Evolutionary conservation across 2,113 vertebrate species (phyloP).

Genomic region (Pseudorhombus dupliciocellatus): DNA sequence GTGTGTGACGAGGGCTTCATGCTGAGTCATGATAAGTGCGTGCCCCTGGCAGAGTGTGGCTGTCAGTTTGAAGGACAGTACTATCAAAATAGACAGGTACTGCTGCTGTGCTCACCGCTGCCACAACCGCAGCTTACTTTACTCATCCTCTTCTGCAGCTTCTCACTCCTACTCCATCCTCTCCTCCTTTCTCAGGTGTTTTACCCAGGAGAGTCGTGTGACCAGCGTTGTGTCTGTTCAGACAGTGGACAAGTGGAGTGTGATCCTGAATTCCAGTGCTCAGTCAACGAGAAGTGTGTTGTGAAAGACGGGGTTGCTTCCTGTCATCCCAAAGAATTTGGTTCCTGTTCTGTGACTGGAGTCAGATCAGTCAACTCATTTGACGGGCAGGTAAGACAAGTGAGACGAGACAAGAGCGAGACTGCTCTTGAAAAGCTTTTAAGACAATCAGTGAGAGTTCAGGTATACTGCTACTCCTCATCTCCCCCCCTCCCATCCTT

Average conservation of each 20-base stretch:
- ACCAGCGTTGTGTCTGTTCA: constrained; percentile 28
- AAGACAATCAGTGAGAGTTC: neutral
- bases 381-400: constrained; percentile 30
- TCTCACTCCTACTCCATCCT: no score
- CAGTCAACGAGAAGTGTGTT: constrained; percentile 22
- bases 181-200: constrained; percentile 29
- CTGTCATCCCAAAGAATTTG: constrained; percentile 1
- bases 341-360: constrained; percentile 39
- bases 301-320: neutral
- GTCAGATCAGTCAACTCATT: constrained; percentile 9
- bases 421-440: neutral
- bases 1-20: constrained; percentile 38
- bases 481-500: neutral
- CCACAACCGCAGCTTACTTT: neutral
- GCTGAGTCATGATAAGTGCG: constrained; percentile 39
- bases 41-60: constrained; percentile 38
- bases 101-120: neutral
- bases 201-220: constrained; percentile 17
- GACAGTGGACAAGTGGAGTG: constrained; percentile 12
- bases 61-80: constrained; percentile 34
- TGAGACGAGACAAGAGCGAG: neutral
- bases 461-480: neutral
- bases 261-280: neutral
- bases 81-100: constrained; percentile 30
- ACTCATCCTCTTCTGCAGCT: neutral